Evolutionary conservation across 2,888 invertebrate species (phyloP), one percentile per base, ranked within the genome.

Genomic region (Buathra laborator): DNA sequence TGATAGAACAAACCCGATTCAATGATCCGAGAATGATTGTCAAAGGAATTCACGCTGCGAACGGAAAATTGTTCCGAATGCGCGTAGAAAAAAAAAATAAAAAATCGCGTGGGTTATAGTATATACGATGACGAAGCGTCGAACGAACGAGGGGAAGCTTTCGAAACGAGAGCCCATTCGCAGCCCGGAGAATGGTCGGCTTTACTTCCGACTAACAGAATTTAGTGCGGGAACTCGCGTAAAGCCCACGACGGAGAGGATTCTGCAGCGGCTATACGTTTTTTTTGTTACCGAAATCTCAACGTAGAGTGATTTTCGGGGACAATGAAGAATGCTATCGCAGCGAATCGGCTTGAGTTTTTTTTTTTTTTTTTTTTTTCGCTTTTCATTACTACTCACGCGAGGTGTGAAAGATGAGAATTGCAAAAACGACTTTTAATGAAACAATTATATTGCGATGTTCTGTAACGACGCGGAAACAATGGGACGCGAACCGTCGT

Each of bases 201-300:
- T 78, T 70, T 64, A 59, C 59, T 48, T 64, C 64, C 68, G 77
- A 62, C 84, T 78, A 85, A 81, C 78, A 79, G 84, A 85, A 81
- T 85, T 85, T 85, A 85, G 78, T 81, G 81, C 66, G 70, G 53
- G 19, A 24, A 53, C 19, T 78, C 53, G 64, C 70, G 74, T 66
- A 85, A 81, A 81, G 74, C 82, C 66, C 67, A 24, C 24, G 24
- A 24, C 24, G 24, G 24, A 24, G 24, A 24, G 24, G 24, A 24
- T 24, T 24, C 24, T 24, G 24, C 24, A 24, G 24, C 24, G 24
- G 24, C 24, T 24, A 2, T 24, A 24, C 24, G 24, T 24, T 24
- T 24, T 24, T 24, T 24, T 24, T 24, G 24, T 24, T 78, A 24
- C 19, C 53, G 37, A 66, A 85, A 78, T 81, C 70, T 75, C 66